Evolutionary conservation across 2,888 invertebrate genomes (phyloP), one percentile per base, ranked within the genome.

Genomic region (Microctonus brassicae): DNA sequence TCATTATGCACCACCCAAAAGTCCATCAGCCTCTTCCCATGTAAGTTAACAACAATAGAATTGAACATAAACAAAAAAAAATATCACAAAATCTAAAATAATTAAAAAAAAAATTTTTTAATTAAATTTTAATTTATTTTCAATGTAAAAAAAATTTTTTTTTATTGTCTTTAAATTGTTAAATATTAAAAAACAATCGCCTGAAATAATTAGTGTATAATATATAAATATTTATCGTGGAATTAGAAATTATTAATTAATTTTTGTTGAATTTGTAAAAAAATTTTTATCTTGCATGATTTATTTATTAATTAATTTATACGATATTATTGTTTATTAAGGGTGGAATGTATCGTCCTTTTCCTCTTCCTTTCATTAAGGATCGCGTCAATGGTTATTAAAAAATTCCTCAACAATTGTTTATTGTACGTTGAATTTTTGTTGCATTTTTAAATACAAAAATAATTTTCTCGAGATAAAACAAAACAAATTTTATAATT

Each of bases 301-400:
- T 57, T n/a, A n/a, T n/a, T n/a, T n/a, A n/a, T n/a, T n/a, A 57
- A 73, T 73, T 75, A 75, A 76, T 55, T 55, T 34, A n/a, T 76
- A 69, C 17, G 72, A 72, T 42, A 62, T 75, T 53, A 55, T 69
- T 74, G 72, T 83, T 79, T 83, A 77, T 85, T 77, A 85, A 85
- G 85, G 85, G 80, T 83, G 84, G 83, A 82, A 80, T 76, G 74
- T 77, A 80, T 80, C 84, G 85, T 79, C 85, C 85, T 75, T 84
- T 85, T 77, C 84, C 84, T 74, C 85, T 85, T 77, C 83, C 84
- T 85, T 85, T 83, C 79, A 78, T 83, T 79, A 86, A 84, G 84
- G 84, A 84, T 80, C 80, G 80, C 78, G 79, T 83, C 85, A 86
- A 83, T 82, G 79, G 78, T 78, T 83, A 81, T 80, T 85, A 84